Conservation (phyloP, 2,797 vertebrate species). For the Gymnocypris eckloni region DNA sequence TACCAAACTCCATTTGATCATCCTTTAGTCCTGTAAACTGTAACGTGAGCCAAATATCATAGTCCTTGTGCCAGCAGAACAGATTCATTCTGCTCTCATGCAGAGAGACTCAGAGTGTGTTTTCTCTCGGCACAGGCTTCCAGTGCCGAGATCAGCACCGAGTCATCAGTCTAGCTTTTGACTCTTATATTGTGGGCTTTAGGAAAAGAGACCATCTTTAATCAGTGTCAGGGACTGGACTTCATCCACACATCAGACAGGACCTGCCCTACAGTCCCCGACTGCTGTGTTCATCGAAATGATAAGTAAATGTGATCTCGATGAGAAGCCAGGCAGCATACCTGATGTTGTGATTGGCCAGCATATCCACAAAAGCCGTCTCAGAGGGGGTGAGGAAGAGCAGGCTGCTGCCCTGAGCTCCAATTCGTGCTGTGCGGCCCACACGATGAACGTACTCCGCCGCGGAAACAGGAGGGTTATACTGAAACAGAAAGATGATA, state of each 20-base stretch:
- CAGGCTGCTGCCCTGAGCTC: slow-evolving; percentile 87
- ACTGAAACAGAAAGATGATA: slow-evolving; percentile 72
- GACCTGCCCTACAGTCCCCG: background rate
- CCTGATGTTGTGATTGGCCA: slow-evolving; percentile 96
- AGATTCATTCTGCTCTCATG: slow-evolving; percentile 60
- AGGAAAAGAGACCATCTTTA: slow-evolving; percentile 51
- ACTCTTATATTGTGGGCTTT: slow-evolving; percentile 36
- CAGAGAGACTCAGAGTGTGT: slow-evolving; percentile 68
- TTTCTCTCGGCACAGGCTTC: slow-evolving; percentile 64
- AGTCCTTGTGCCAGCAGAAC: slow-evolving; percentile 34
- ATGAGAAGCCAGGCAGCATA: slow-evolving; percentile 69
- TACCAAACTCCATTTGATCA: background rate
- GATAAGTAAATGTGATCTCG: background rate
- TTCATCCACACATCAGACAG: background rate
- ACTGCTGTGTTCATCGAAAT: slow-evolving; percentile 12
- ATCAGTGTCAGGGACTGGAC: slow-evolving; percentile 39
- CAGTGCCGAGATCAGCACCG: slow-evolving; percentile 54
- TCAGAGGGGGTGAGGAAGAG: slow-evolving; percentile 93
- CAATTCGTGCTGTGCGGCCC: slow-evolving; percentile 92
- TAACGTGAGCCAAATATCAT: background rate
- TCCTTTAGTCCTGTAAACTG: slow-evolving; percentile 20
- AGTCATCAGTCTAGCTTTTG: slow-evolving; percentile 69
- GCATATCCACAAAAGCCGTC: slow-evolving; percentile 84
- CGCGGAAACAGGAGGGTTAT: slow-evolving; percentile 83
- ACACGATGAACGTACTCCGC: slow-evolving; percentile 93